Conservation (phyloP, 2,113 vertebrate species). For the Desmodus rotundus region DNA sequence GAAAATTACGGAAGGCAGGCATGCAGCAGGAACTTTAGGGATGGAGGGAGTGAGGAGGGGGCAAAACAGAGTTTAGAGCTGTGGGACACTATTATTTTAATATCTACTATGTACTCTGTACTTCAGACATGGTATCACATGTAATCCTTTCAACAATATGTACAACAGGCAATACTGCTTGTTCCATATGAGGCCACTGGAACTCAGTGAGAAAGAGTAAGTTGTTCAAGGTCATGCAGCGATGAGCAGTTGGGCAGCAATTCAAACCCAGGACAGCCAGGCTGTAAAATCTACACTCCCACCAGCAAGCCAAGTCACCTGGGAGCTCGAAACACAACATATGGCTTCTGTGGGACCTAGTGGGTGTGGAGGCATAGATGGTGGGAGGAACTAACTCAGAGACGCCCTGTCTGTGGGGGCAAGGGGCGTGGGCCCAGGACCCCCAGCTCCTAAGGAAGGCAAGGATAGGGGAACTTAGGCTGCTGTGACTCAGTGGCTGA, state of each 20-base stretch:
- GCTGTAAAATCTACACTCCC: not conserved
- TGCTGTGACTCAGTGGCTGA: constrained; percentile 43
- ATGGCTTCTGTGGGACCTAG: not conserved
- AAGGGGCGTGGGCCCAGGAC: not conserved
- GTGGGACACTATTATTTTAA: not conserved
- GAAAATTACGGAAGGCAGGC: not conserved
- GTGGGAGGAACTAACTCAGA: not conserved
- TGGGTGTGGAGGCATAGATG: not conserved
- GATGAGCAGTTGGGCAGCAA: not conserved
- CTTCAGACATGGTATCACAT: not conserved
- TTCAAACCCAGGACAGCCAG: not conserved
- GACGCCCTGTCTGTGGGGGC: not conserved
- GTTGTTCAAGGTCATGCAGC: not conserved
- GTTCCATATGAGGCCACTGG: not conserved
- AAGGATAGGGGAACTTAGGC: not conserved
- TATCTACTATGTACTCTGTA: fast-evolving
- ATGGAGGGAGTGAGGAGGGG: not conserved
- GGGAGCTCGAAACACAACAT: not conserved
- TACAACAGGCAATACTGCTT: not conserved
- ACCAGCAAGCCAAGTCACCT: not conserved
- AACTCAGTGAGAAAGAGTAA: not conserved
- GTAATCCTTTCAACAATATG: not conserved
- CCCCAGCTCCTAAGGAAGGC: not conserved
- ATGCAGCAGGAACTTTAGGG: not conserved
- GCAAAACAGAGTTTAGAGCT: not conserved